Evolutionary conservation across 2,888 invertebrate species (phyloP).

Genomic region (Emmelina monodactyla): DNA sequence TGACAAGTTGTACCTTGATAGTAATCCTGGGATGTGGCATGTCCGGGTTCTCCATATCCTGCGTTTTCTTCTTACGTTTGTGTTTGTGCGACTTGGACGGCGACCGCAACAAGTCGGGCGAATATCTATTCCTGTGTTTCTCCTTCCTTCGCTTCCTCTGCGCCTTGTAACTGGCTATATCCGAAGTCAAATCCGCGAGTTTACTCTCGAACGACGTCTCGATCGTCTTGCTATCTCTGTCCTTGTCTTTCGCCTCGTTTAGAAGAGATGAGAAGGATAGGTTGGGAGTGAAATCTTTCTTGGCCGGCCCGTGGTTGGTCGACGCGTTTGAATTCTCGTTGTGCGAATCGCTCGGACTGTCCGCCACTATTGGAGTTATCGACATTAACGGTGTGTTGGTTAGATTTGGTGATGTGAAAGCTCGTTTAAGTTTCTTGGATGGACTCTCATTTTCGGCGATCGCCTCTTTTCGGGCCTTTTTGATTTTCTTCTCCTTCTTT

Average conservation of each 20-base stretch:
- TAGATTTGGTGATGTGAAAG: constrained; percentile 55
- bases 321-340: constrained; percentile 59
- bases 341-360: constrained; percentile 58
- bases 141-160: constrained; percentile 77
- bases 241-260: constrained; percentile 44
- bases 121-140: constrained; percentile 78
- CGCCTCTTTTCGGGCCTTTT: constrained; percentile 39
- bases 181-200: constrained; percentile 52
- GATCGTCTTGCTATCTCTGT: constrained; percentile 49
- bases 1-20: constrained; percentile 82
- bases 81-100: constrained; percentile 80
- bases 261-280: constrained; percentile 58
- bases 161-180: constrained; percentile 64
- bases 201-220: constrained; percentile 57
- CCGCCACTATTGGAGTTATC: constrained; percentile 58
- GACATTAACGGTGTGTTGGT: constrained; percentile 63
- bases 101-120: constrained; percentile 71
- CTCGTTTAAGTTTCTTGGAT: constrained; percentile 50
- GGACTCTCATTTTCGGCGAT: constrained; percentile 30
- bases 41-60: constrained; percentile 67
- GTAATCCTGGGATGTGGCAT: constrained; percentile 78
- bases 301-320: constrained; percentile 27
- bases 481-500: constrained; percentile 49
- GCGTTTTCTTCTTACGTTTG: constrained; percentile 81
- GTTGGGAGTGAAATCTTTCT: constrained; percentile 37